phyloP scores from a whole-genome alignment of 2,888 invertebrate species.

The Brenthis hecate region DNA sequence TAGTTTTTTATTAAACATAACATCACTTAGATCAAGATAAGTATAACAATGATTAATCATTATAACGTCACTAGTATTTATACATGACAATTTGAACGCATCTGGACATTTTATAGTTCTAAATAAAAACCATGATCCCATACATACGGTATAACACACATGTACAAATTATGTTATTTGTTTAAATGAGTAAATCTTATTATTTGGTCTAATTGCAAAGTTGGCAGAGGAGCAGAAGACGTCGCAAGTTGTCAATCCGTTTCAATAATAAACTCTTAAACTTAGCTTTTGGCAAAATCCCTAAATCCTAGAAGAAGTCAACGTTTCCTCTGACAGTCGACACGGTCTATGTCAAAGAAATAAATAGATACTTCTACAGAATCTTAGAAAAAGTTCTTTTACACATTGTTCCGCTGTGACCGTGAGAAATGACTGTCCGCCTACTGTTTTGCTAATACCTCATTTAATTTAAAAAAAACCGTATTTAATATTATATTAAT shows the following conservation, averaged over 20 bases:
- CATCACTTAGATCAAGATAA: background rate
- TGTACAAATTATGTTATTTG: constrained; percentile 48
- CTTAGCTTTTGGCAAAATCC: constrained; percentile 70
- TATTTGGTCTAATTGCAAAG: constrained; percentile 76
- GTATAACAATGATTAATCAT: constrained; percentile 13
- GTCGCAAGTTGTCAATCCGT: constrained; percentile 70
- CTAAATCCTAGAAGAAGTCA: constrained; percentile 68
- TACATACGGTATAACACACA: constrained; percentile 50
- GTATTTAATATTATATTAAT: constrained; percentile 26
- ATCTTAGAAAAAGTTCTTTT: constrained; percentile 55
- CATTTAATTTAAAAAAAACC: constrained; percentile 27
- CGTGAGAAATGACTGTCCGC: constrained; percentile 57
- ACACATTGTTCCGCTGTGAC: constrained; percentile 64
- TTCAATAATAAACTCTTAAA: constrained; percentile 67
- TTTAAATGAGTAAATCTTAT: constrained; percentile 53
- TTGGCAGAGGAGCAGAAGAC: constrained; percentile 74
- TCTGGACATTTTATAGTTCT: constrained; percentile 46
- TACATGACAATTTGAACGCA: constrained; percentile 32
- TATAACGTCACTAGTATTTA: constrained; percentile 20
- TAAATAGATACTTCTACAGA: constrained; percentile 53
- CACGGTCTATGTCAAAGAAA: constrained; percentile 60
- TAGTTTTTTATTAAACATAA: background rate
- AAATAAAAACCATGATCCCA: constrained; percentile 63
- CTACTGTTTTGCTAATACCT: constrained; percentile 39
- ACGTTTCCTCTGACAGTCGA: constrained; percentile 74